Base-by-base conservation (phyloP, 2,113 vertebrate genomes). In the Neolamprologus longior region DNA sequence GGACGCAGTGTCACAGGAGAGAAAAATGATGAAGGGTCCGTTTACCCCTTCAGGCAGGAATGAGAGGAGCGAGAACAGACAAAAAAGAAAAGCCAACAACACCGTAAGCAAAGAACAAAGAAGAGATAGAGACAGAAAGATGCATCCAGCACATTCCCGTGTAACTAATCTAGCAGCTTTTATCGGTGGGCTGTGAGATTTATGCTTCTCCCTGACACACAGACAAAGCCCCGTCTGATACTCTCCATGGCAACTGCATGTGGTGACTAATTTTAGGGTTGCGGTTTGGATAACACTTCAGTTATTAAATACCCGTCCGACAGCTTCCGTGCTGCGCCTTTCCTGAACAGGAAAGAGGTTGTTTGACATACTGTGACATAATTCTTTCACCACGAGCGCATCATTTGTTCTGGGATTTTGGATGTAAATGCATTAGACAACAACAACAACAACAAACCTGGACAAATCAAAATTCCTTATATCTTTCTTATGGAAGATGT, bases 161-260 rank as follows among this genome's bases (percentile, higher is more conserved):
- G 90, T 93, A 92, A 85, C 90, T 94, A 93, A 93, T 93, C 90
- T 89, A 40, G 71, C 12, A 7, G 81, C 86, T 94, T 94, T 92
- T 80, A 92, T 94, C 92, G 10, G 76, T 24, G 73, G 37, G 87
- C 79, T 82, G 82, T 81, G 81, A 88, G 90, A 93, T 94, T 94
- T 90, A 93, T 94, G 90, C 89, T 54, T 89, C 87, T 91, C 80
- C 47, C 89, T 84, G 90, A 91, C 88, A 92, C 79, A 66, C 82
- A 89, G 85, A 90, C 92, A 92, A 92, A 92, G 88, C 83, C 84
- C 80, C 2, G 58, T 80, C 90, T 91, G 91, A 94, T 93, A 81
- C 86, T 95, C 94, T 91, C 92, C 94, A 95, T 94, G 91, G 95
- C 93, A 95, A 94, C 93, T 40, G 87, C 87, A 85, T 24, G 82